These are phyloP conservation scores for Acrossocheilus fasciatus DNA, from an alignment of 2,797 vertebrate species.

Conservation along the genomic window DNA sequence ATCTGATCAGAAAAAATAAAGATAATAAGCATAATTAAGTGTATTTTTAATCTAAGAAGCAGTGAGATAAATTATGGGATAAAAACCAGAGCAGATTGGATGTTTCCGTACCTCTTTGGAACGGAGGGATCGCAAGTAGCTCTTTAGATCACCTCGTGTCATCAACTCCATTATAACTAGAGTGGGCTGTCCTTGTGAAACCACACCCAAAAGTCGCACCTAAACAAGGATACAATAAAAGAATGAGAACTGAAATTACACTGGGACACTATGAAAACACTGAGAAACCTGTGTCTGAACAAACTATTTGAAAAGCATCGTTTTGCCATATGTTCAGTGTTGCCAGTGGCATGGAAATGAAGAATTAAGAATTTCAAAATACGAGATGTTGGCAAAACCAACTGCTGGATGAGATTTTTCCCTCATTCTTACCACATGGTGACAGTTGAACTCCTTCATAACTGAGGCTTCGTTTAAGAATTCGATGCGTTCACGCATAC, in stretches of 20 bases:
- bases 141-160: conserved; percentile 98
- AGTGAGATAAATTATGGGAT: neutral
- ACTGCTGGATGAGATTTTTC: neutral
- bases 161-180: conserved; percentile 99
- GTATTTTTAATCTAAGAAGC: conserved; percentile 6
- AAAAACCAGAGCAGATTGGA: neutral
- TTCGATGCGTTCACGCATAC: conserved; percentile 97
- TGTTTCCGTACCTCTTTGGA: conserved; percentile 87
- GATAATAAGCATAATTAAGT: neutral
- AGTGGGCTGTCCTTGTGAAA: conserved; percentile 97
- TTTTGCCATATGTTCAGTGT: neutral
- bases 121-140: conserved; percentile 92
- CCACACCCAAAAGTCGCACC: conserved; percentile 96
- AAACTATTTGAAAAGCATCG: neutral
- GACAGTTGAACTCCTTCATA: conserved; percentile 99
- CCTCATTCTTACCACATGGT: conserved; percentile 91
- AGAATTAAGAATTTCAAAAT: neutral
- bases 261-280: neutral
- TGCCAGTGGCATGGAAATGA: neutral
- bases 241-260: neutral
- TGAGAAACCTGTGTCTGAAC: neutral
- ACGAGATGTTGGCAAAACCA: neutral
- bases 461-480: conserved; percentile 98
- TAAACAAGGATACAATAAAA: conserved; percentile 67
- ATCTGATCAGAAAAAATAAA: neutral